phyloP scores from a whole-genome alignment of 92 coral and sea anemone species.

The Porites rus region DNA sequence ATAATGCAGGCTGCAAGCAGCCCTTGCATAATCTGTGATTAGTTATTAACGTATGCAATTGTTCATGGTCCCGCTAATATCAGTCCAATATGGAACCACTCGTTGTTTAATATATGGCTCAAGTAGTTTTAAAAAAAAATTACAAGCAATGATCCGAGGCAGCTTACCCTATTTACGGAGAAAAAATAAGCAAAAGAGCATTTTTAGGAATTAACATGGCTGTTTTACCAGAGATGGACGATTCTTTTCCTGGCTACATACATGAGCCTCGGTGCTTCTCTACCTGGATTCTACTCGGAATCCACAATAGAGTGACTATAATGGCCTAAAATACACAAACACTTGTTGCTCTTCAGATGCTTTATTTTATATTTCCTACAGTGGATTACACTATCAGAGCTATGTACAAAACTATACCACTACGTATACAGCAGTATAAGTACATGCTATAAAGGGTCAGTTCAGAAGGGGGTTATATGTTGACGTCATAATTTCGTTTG shows the following conservation, averaged over 20 bases:
- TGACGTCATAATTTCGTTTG: slow-evolving; percentile 3
- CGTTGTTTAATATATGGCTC: slow-evolving; percentile 10
- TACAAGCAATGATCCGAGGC: background rate
- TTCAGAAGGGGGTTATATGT: background rate
- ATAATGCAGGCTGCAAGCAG: slow-evolving; percentile 1
- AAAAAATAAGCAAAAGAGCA: background rate
- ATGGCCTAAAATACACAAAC: slow-evolving; percentile 21
- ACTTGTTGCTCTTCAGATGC: slow-evolving; percentile 17
- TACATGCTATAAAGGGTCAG: slow-evolving; percentile 13
- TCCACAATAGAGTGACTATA: background rate
- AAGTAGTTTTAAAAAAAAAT: background rate
- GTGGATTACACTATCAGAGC: slow-evolving; percentile 10
- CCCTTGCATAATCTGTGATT: slow-evolving; percentile 10
- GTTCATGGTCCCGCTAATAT: slow-evolving; percentile 10
- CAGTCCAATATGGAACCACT: slow-evolving; percentile 14
- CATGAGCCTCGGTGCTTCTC: slow-evolving; percentile 3
- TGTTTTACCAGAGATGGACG: slow-evolving; percentile 4
- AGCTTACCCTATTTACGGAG: slow-evolving; percentile 2
- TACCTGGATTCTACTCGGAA: slow-evolving; percentile 20
- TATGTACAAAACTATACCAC: slow-evolving; percentile 21
- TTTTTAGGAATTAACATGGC: background rate
- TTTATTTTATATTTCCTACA: slow-evolving; percentile 16
- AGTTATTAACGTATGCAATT: slow-evolving; percentile 7
- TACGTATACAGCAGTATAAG: background rate
- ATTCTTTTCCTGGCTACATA: background rate